These are phyloP conservation scores for Ctena decussata DNA, from an alignment of 2,888 invertebrate species.

Conservation along the genomic window DNA sequence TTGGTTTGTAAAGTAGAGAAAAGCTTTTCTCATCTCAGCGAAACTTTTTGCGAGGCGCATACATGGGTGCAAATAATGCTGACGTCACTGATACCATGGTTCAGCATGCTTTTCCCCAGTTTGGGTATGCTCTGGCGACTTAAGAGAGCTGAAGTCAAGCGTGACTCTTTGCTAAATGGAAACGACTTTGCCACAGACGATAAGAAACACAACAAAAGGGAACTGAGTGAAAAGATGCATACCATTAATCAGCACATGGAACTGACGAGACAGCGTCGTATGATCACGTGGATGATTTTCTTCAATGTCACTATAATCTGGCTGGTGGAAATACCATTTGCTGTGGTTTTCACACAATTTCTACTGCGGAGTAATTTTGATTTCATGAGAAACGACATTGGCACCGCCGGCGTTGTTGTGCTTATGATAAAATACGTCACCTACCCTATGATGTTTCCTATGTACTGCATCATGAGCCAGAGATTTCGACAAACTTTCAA, in stretches of 20 bases:
- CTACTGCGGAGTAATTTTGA: conserved; percentile 39
- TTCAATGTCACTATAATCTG: conserved; percentile 58
- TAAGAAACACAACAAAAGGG: neutral
- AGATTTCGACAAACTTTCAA: conserved; percentile 43
- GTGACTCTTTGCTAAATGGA: conserved; percentile 21
- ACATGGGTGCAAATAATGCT: conserved; percentile 54
- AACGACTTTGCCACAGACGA: neutral
- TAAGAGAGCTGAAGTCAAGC: conserved; percentile 30
- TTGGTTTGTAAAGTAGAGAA: conserved; percentile 50
- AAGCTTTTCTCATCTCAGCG: conserved; percentile 18
- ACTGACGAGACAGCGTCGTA: neutral
- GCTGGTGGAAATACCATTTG: conserved; percentile 61
- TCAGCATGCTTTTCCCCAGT: conserved; percentile 52
- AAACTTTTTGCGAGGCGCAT: conserved; percentile 32
- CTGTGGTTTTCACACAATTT: conserved; percentile 41
- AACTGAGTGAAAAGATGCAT: neutral
- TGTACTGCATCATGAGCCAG: conserved; percentile 56
- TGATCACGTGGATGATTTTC: conserved; percentile 49
- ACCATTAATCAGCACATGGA: neutral
- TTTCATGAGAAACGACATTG: conserved; percentile 46
- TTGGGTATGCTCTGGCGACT: conserved; percentile 52
- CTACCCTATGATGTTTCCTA: conserved; percentile 52
- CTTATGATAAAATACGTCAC: conserved; percentile 54
- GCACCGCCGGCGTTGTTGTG: conserved; percentile 38
- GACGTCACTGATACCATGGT: conserved; percentile 58